These are phyloP conservation scores for Caenorhabditis japonica DNA, from an alignment of 2,888 invertebrate genomes.

Conservation along the genomic window DNA sequence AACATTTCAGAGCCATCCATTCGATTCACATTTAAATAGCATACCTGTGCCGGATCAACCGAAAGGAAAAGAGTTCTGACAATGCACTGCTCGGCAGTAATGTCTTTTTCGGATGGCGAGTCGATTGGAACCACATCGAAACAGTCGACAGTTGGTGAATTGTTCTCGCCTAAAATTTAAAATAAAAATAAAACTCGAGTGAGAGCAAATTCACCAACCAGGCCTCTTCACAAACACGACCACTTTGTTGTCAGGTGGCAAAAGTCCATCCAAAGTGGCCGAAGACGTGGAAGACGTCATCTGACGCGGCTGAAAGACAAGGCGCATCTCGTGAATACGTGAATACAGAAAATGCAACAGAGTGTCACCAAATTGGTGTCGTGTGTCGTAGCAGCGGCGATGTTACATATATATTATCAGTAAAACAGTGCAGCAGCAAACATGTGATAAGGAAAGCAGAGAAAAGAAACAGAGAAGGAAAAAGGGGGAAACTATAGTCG, in stretches of 20 bases:
- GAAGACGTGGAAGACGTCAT: slow-evolving; percentile 43
- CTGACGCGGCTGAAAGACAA: slow-evolving; percentile 30
- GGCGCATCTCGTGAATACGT: slow-evolving; percentile 15
- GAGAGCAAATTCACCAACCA: slow-evolving; percentile 22
- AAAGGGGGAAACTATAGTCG: slow-evolving; percentile 41
- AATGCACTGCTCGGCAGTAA: slow-evolving; percentile 53
- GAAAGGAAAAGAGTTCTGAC: slow-evolving; percentile 57
- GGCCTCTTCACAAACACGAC: slow-evolving; percentile 56
- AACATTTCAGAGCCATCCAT: too few species aligned
- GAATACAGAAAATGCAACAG: slow-evolving; percentile 25
- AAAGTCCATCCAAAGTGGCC: slow-evolving; percentile 9
- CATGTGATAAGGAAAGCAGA: slow-evolving; percentile 46
- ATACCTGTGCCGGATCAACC: slow-evolving; percentile 58
- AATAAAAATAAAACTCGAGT: neutral
- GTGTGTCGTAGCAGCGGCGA: slow-evolving; percentile 11
- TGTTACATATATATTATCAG: slow-evolving; percentile 41
- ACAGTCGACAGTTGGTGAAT: slow-evolving; percentile 53
- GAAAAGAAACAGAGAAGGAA: slow-evolving; percentile 24
- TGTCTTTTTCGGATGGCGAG: slow-evolving; percentile 42
- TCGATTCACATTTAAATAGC: too few species aligned
- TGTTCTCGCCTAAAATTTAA: slow-evolving; percentile 51
- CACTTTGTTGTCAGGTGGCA: slow-evolving; percentile 49
- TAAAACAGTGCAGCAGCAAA: slow-evolving; percentile 41
- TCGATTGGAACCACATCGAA: slow-evolving; percentile 51
- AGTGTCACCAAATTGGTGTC: slow-evolving; percentile 44